These are phyloP conservation scores for Catocala sponsa DNA, from an alignment of 2,888 invertebrate species.

Conservation along the genomic window DNA sequence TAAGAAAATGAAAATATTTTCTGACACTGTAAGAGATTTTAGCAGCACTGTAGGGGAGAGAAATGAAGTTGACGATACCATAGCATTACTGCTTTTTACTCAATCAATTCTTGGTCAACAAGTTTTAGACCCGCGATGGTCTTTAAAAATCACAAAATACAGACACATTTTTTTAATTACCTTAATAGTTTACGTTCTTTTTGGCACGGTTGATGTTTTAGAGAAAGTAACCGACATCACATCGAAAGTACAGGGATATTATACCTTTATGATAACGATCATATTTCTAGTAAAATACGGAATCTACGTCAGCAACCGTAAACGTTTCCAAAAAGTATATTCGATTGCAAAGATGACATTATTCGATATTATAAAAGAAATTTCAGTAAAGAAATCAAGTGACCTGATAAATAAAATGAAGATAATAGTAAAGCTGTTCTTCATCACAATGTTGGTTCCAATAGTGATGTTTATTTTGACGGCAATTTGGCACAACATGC, in stretches of 20 bases:
- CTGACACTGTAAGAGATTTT: constrained; percentile 48
- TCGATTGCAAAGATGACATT: constrained; percentile 61
- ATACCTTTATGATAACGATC: constrained; percentile 60
- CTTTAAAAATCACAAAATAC: constrained; percentile 55
- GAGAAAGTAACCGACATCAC: constrained; percentile 53
- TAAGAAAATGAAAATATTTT: constrained; percentile 56
- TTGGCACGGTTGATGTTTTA: constrained; percentile 66
- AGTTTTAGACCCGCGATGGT: constrained; percentile 71
- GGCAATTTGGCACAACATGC: constrained; percentile 63
- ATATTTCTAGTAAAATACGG: constrained; percentile 59
- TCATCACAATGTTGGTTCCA: constrained; percentile 54
- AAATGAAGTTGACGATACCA: constrained; percentile 64
- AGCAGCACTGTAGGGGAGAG: constrained; percentile 63
- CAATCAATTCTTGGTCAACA: constrained; percentile 69
- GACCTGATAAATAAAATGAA: constrained; percentile 51
- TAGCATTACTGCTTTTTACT: constrained; percentile 53
- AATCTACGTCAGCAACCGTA: constrained; percentile 56
- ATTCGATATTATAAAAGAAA: constrained; percentile 52
- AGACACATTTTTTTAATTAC: constrained; percentile 54
- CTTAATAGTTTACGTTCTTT: constrained; percentile 63
- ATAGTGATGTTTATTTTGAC: constrained; percentile 55
- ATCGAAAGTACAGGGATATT: constrained; percentile 64
- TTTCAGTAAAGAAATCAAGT: constrained; percentile 40
- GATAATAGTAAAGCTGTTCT: constrained; percentile 50
- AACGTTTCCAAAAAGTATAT: constrained; percentile 60